phyloP scores from a whole-genome alignment of 2,797 vertebrate species.

The Cephalopachus bancanus region DNA sequence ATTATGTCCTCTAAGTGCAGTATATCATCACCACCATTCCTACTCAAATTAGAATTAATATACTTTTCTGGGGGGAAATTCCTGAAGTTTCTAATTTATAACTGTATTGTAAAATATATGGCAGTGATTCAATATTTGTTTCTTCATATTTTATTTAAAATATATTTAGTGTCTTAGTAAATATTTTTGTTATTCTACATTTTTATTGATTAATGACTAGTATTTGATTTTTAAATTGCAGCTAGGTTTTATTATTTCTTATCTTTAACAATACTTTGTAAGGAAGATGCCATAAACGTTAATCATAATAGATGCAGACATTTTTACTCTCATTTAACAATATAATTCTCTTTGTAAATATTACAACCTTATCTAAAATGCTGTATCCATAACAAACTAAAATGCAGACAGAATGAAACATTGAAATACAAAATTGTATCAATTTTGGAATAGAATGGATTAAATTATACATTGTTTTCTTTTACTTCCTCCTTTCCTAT shows the following conservation, averaged over 20 bases:
- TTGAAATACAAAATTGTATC: background rate
- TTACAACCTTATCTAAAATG: background rate
- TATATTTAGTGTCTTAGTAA: background rate
- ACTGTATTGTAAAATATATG: slow-evolving; percentile 24
- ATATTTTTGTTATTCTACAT: slow-evolving; percentile 1
- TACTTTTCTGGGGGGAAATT: background rate
- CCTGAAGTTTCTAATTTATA: background rate
- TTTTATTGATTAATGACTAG: background rate
- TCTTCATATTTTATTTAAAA: slow-evolving; percentile 58
- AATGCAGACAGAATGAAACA: background rate
- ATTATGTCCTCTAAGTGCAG: slow-evolving; percentile 2
- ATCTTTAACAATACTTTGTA: background rate
- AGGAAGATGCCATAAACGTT: background rate
- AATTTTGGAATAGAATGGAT: background rate
- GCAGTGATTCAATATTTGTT: slow-evolving; percentile 49
- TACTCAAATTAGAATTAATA: slow-evolving; percentile 41
- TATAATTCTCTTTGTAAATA: background rate
- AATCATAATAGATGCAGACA: background rate
- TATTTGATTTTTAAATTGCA: slow-evolving; percentile 1
- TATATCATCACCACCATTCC: background rate
- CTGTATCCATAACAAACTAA: background rate
- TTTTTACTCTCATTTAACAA: slow-evolving; percentile 14
- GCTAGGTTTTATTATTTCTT: background rate
- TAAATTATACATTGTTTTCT: background rate
- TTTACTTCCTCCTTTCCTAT: background rate